Evolutionary conservation across 2,797 vertebrate species (phyloP).

Genomic region (Oceanodroma leucorhoa): DNA sequence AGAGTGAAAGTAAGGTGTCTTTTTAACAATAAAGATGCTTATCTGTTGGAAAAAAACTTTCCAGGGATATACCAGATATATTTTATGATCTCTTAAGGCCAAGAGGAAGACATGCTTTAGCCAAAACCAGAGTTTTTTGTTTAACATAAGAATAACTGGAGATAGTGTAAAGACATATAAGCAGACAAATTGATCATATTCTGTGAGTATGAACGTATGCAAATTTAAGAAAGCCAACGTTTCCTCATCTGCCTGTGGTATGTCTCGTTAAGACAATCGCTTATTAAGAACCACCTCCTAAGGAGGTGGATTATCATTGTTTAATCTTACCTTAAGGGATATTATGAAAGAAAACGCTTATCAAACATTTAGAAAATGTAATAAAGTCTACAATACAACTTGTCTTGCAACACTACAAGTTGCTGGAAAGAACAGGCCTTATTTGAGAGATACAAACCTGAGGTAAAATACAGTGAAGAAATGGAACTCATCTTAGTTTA

Average conservation of each 20-base stretch:
- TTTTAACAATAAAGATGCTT: background rate
- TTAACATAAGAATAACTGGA: background rate
- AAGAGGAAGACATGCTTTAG: background rate
- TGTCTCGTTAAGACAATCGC: background rate
- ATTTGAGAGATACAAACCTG: background rate
- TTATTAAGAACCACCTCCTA: background rate
- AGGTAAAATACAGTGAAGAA: background rate
- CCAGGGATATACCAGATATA: background rate
- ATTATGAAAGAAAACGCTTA: background rate
- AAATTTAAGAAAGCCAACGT: background rate
- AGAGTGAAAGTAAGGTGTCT: background rate
- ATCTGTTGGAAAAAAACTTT: background rate
- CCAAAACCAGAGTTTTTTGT: background rate
- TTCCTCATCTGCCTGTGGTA: background rate
- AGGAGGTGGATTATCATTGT: background rate
- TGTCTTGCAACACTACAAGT: background rate
- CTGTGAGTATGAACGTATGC: background rate
- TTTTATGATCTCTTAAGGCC: background rate
- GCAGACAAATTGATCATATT: background rate
- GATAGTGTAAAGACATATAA: background rate
- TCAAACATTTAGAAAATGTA: background rate
- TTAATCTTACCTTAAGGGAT: constrained; percentile 14
- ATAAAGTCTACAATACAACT: background rate
- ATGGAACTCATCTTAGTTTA: background rate
- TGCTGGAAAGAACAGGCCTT: background rate